phyloP scores from a whole-genome alignment of 2,113 vertebrate species.

The Phylloscopus trochilus region DNA sequence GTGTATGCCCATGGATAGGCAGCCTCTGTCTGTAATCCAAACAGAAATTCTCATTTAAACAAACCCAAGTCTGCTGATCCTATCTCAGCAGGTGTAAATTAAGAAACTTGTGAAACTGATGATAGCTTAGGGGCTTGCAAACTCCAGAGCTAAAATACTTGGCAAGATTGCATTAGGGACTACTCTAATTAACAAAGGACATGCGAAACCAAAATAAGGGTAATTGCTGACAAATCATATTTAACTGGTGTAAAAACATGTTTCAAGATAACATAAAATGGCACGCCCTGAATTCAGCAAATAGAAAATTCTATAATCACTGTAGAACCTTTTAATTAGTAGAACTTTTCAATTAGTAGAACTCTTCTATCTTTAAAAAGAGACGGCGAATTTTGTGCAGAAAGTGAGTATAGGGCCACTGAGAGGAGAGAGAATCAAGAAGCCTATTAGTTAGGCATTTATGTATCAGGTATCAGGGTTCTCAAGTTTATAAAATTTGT shows the following conservation, averaged over 20 bases:
- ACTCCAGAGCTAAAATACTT: conserved; percentile 59
- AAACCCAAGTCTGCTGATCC: conserved; percentile 60
- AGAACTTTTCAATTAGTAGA: neutral
- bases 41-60: conserved; percentile 60
- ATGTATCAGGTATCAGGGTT: neutral
- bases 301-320: neutral
- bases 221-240: conserved; percentile 34
- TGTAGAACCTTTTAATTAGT: neutral
- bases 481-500: neutral
- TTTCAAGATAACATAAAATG: neutral
- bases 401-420: neutral
- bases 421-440: neutral
- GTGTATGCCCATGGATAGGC: neutral
- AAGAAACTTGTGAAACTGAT: conserved; percentile 29
- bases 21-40: conserved; percentile 38
- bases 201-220: conserved; percentile 52
- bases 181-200: conserved; percentile 70
- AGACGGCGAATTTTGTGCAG: neutral
- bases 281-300: neutral
- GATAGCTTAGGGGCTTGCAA: conserved; percentile 59
- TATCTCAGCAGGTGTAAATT: conserved; percentile 72
- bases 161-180: conserved; percentile 56
- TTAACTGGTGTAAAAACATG: neutral
- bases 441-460: neutral
- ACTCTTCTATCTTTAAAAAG: neutral